Base-by-base conservation (phyloP, 2,888 invertebrate species). In the Tipula unca region DNA sequence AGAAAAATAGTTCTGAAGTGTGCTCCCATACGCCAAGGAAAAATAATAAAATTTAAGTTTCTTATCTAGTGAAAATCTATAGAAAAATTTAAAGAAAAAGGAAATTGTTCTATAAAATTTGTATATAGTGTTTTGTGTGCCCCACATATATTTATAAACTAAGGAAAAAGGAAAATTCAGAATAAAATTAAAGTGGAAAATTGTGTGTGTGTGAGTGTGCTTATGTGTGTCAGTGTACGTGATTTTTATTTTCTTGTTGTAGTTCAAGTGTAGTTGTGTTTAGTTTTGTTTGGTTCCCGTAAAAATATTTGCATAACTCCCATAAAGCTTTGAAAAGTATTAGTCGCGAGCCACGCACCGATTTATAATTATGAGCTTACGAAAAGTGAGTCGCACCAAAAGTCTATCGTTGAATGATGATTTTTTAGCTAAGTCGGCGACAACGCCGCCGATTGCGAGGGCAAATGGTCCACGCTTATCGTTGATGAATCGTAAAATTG, bases 401-500 rank as follows among this genome's bases (percentile, higher is more conserved):
- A 88, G 91, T 86, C 89, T 89, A 87, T 88, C 91, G 29, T 88
- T 89, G 86, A 90, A 90, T 87, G 91, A 91, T 87, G 91, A 91
- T 88, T 90, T 90, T 87, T 69, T 69, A 25, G 20, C 69, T 10
- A 69, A 69, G 3, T 69, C 69, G 69, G 69, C 69, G 6, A 69
- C 69, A 69, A 69, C 69, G 69, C 89, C 90, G 8, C 87, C 90
- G 84, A 88, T 90, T 54, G 87, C 89, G 86, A 84, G 86, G 85
- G 86, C 86, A 85, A 89, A 88, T 0, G 48, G 85, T n/a, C 36
- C 82, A 32, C 39, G 48, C 13, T 36, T 36, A 13, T 90, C 91
- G 89, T 90, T 90, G 86, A 90, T 92, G 83, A 90, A 91, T 86
- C 94, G 92, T 89, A 92, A 93, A 88, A 92, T 91, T 87, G 95